Percentiles rank a stretch among this genome's conserved stretches.
Conservation (phyloP, 1,140 invertebrate genomes). For the Aleiodes sp. region DNA sequence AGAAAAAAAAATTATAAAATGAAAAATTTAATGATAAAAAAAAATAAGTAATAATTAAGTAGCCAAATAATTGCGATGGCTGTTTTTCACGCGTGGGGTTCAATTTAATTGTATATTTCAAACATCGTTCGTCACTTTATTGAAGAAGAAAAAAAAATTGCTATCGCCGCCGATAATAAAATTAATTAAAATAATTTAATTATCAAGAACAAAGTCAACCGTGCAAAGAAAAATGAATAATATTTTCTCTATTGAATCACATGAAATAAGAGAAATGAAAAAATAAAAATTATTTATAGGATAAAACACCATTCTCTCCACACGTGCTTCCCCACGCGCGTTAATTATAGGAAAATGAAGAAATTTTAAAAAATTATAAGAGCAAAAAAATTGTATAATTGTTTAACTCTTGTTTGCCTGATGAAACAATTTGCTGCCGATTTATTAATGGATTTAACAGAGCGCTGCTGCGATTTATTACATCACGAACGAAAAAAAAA, state of each 20-base stretch:
- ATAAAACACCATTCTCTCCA: too few relatives aligned
- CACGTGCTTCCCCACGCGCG: neutral
- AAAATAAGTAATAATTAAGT: conserved; percentile 37
- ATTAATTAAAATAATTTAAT: neutral
- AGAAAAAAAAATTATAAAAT: conserved; percentile 25
- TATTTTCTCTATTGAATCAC: neutral
- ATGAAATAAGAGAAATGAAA: neutral
- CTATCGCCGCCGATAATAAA: conserved; percentile 18
- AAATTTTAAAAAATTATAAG: neutral
- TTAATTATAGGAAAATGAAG: conserved; percentile 8
- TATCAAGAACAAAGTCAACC: neutral
- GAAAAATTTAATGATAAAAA: conserved; percentile 31
- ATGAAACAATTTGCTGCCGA: conserved; percentile 7
- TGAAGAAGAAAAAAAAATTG: neutral
- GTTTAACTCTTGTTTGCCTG: neutral
- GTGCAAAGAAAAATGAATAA: neutral
- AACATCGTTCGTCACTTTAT: neutral
- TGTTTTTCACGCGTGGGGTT: conserved; percentile 22
- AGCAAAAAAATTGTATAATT: neutral
- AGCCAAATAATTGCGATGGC: conserved; percentile 29
- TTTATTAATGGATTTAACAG: neutral
- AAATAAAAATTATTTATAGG: too few relatives aligned
- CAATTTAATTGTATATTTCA: conserved; percentile 4
- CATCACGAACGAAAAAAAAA: neutral
- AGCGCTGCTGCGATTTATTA: conserved; percentile 8